phyloP scores from a whole-genome alignment of 2,797 vertebrate genomes.

The Hydrophis major region DNA sequence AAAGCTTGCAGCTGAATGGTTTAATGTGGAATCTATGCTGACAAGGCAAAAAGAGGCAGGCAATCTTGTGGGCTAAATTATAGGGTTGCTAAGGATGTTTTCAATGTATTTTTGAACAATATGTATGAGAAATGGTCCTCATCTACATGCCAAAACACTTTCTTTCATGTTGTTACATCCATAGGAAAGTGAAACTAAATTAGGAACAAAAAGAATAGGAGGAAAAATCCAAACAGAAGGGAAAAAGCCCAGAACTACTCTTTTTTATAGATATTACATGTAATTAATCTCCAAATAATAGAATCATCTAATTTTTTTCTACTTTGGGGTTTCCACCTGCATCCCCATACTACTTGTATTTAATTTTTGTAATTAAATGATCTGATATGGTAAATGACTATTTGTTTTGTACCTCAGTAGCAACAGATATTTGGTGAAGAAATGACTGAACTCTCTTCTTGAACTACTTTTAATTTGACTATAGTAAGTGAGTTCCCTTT shows the following conservation, averaged over 20 bases:
- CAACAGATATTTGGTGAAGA: not conserved
- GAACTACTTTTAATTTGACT: not conserved
- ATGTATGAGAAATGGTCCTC: not conserved
- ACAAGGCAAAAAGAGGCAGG: constrained; percentile 7
- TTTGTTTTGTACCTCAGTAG: not conserved
- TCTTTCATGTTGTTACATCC: not conserved
- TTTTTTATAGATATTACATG: not conserved
- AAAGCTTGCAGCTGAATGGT: not conserved
- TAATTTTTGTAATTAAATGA: not conserved
- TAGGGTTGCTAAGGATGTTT: not conserved
- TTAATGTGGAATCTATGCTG: not conserved
- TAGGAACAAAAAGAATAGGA: not conserved
- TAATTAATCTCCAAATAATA: not conserved
- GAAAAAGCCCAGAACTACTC: not conserved
- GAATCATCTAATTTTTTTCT: not conserved
- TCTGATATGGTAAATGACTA: not conserved
- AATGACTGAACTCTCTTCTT: not conserved
- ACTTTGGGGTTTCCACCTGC: not conserved
- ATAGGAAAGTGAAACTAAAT: not conserved
- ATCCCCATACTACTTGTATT: not conserved
- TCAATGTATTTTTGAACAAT: constrained; percentile 7
- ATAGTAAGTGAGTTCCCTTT: not conserved
- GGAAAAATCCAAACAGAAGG: not conserved
- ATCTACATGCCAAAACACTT: not conserved
- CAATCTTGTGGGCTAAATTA: constrained; percentile 21